A percentile compares a stretch with the other conserved stretches of the same genome.
Conservation (phyloP, 2,113 vertebrate genomes). For the Sorex fumeus region DNA sequence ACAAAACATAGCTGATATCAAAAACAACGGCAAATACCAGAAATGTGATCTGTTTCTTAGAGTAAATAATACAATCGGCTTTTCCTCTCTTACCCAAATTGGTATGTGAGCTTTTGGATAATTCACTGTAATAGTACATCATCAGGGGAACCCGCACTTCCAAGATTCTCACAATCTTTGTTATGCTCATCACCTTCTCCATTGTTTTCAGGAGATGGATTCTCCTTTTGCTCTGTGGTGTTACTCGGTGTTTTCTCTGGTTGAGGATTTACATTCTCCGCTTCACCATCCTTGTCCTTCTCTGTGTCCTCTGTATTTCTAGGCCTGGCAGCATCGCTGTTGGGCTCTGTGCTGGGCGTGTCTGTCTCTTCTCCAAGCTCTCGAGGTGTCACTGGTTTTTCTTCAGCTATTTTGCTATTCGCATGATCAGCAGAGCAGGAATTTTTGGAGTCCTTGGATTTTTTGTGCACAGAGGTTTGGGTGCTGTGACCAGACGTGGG, state of each 20-base stretch:
- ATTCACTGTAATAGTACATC: conserved; percentile 61
- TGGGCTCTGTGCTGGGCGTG: conserved; percentile 59
- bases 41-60: conserved; percentile 54
- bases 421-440: conserved; percentile 46
- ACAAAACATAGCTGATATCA: conserved; percentile 64
- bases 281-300: conserved; percentile 70
- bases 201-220: not conserved
- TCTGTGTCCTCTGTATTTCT: conserved; percentile 51
- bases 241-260: conserved; percentile 55
- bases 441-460: conserved; percentile 84
- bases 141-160: conserved; percentile 52
- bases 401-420: conserved; percentile 84
- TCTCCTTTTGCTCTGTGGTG: conserved; percentile 80
- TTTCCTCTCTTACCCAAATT: conserved; percentile 53
- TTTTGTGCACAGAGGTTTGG: conserved; percentile 85
- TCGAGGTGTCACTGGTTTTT: conserved; percentile 82
- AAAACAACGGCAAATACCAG: conserved; percentile 56
- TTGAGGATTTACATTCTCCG: conserved; percentile 72
- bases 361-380: conserved; percentile 76
- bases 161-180: conserved; percentile 72
- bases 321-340: conserved; percentile 66
- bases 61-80: conserved; percentile 1
- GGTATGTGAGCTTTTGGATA: conserved; percentile 53
- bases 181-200: conserved; percentile 73
- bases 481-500: conserved; percentile 78